Evolutionary conservation across 2,113 vertebrate genomes (phyloP), one percentile per base, ranked within the genome.

Genomic region (Spea multiplicata): DNA sequence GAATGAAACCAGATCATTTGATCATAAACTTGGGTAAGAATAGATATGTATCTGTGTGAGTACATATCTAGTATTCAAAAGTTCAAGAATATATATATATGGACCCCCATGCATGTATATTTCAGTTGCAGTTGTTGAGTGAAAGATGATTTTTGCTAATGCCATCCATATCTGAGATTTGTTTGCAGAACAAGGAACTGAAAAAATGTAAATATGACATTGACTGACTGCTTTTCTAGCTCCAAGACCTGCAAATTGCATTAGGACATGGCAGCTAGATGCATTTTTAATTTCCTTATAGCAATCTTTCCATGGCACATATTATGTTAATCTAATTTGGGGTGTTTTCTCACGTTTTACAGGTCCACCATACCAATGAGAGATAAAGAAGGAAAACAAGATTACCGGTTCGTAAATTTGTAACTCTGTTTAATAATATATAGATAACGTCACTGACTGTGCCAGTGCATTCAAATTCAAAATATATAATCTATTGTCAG

Each of bases 371-470:
- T 96, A 79, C 86, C 96, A 2, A 97, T 99, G 97, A 93, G 97
- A 86, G 97, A 99, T 87, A 99, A 99, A 88, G 97, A 99, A 88
- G 95, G 94, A 82, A 94, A 96, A 49, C 97, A 98, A 85, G 97
- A 99, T 89, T 99, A 99, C 89, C 93, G 97, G 97, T 99, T 87
- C 71, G 71, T 50, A 68, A 75, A 50, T 50, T 44, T 47, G 73
- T 66, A 74, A 13, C 52, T 75, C 53, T 3, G 49, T 66, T 70
- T 66, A 70, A 5, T 3, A 46, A 69, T 64, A 6, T n/a, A 76
- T 44, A n/a, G 49, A 59, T 53, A 53, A 16, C 67, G 6, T 50
- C 17, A 52, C 44, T 4, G 12, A 53, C 30, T 9, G 44, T 48
- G 45, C 13, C 48, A 8, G 8, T 44, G 14, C 5, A 10, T 79